Conservation (phyloP, 2,888 invertebrate genomes). For the Willowsia nigromaculata region DNA sequence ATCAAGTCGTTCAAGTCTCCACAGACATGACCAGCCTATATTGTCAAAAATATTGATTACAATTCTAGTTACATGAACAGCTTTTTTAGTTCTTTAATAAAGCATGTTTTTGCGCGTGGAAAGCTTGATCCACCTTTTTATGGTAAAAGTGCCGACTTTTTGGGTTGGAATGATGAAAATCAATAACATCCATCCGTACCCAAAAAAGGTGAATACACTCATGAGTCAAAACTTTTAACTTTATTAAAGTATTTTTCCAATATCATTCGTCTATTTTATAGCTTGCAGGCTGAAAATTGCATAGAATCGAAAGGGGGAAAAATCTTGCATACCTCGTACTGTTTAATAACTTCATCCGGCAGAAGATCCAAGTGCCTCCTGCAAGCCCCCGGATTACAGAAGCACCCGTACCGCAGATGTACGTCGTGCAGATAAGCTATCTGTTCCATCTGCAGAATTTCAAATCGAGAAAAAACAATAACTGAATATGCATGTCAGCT, state of each 20-base stretch:
- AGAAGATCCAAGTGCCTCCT: slow-evolving; percentile 88
- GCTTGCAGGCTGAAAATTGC: neutral
- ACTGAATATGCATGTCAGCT: neutral
- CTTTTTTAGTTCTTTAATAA: neutral
- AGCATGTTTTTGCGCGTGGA: no score
- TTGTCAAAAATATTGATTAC: neutral
- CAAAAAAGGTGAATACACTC: neutral
- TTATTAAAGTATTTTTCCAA: neutral
- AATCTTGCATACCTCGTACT: slow-evolving; percentile 83
- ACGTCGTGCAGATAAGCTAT: slow-evolving; percentile 93
- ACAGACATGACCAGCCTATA: slow-evolving; percentile 91
- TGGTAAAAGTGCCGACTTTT: neutral
- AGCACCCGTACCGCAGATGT: slow-evolving; percentile 94
- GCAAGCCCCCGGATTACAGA: slow-evolving; percentile 98
- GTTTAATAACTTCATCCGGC: slow-evolving; percentile 86
- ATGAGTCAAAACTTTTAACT: neutral
- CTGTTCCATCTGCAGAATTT: slow-evolving; percentile 87
- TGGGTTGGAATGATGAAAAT: neutral
- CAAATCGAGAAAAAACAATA: slow-evolving; percentile 32
- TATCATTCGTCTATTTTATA: slow-evolving; percentile 10
- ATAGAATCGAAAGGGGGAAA: neutral
- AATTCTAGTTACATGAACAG: slow-evolving; percentile 74
- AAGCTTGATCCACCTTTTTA: no score
- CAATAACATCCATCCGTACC: neutral
- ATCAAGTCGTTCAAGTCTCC: slow-evolving; percentile 93